Base-by-base conservation (phyloP, 2,888 invertebrate genomes). In the Caenorhabditis sp. region DNA sequence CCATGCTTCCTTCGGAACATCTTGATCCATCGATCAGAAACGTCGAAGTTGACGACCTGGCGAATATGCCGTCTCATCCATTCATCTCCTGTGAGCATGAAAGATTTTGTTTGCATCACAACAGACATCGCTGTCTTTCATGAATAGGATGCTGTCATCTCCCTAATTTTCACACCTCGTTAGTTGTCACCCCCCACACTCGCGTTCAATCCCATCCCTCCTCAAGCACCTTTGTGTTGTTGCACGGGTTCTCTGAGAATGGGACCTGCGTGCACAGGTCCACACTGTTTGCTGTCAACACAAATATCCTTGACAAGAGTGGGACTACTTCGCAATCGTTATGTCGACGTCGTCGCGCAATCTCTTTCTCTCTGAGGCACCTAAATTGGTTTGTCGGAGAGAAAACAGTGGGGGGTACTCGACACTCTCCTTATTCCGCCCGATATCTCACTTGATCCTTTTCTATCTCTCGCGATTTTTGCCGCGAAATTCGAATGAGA, bases 1-100 rank as follows among this genome's bases (percentile, higher is more conserved):
- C 66, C 66, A 51, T 72, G 56, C 38, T 74, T 73, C 35, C 68
- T 74, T 49, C 79, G 73, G 49, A 83, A 83, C 56, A 66, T 47
- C 38, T 79, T 77, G 59, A 83, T 79, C 82, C 82, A 83, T 64
- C 79, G 69, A 79, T 83, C 82, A 58, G 82, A 79, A 14, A 83
- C 82, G 44, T 76, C 61, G 76, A 76, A 82, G 1, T 69, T 76
- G 54, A 76, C 76, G 16, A 82, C 66, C 51, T 72, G 44, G 19
- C 82, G 76, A 16, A 82, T 82, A 31, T 82, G 72, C 6, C 82
- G 76, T 16, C 79, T 54, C 82, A 83, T 79, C 82, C 82, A 83
- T 74, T 83, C 82, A 35, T 83, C 79, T 14, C 82, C 82, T 82
- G 26, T 19, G 54, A 44, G 24, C 19, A 24, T 31, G 19, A 24